These are phyloP conservation scores for Drosophila affinis DNA, from an alignment of 2,888 invertebrate species.

Conservation along the genomic window DNA sequence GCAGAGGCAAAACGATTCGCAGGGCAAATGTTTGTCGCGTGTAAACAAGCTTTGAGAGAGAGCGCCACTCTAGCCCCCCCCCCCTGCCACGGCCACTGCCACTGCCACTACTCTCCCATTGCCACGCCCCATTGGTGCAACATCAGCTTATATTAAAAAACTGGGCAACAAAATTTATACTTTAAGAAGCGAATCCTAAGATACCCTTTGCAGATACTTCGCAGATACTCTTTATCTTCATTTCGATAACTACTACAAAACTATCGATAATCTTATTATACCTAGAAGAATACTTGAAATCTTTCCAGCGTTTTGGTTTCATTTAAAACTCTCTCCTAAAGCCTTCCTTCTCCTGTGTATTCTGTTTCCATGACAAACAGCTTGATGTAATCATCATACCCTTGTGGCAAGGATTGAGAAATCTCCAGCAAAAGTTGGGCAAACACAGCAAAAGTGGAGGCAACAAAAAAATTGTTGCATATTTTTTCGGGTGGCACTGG, in stretches of 20 bases:
- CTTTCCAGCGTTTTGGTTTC: too few relatives aligned
- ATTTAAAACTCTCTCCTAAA: too few relatives aligned
- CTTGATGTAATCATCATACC: background rate
- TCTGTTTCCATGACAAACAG: background rate
- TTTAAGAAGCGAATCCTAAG: background rate
- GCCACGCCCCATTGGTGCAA: background rate
- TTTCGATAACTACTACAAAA: too few relatives aligned
- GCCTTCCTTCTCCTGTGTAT: background rate
- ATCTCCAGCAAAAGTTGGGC: slow-evolving; percentile 30
- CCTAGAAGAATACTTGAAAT: too few relatives aligned
- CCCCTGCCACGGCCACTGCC: background rate
- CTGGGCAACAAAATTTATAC: background rate
- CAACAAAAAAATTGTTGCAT: slow-evolving; percentile 76
- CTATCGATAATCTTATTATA: too few relatives aligned
- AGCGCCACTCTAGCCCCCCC: slow-evolving; percentile 20
- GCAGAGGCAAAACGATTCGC: slow-evolving; percentile 65
- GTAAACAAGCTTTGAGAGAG: slow-evolving; percentile 74
- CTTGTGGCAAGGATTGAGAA: background rate
- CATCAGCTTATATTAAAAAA: slow-evolving; percentile 1
- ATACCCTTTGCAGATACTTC: background rate
- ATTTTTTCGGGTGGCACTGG: slow-evolving; percentile 46
- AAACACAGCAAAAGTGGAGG: slow-evolving; percentile 53
- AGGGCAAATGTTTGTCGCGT: slow-evolving; percentile 67
- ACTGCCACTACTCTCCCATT: background rate
- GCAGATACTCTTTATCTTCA: too few relatives aligned